phyloP scores from a whole-genome alignment of 2,797 vertebrate genomes.

The Carapus acus region DNA sequence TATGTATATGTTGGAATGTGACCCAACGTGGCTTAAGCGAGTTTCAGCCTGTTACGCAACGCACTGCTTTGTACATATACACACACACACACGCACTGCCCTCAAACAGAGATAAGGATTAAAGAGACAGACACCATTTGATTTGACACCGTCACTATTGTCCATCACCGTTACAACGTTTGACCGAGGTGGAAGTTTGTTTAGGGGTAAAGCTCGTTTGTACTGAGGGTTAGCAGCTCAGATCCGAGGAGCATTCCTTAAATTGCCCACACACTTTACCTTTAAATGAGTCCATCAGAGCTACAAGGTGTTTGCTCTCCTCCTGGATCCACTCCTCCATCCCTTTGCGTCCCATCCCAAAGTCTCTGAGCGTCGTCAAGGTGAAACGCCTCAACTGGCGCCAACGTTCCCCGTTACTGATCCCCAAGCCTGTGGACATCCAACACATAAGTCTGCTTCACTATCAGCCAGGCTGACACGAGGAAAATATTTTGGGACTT shows the following conservation, averaged over 20 bases:
- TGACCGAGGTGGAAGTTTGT: no score
- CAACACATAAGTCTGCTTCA: not conserved
- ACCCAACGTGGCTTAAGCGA: not conserved
- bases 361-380: conserved; percentile 65
- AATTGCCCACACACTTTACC: conserved; percentile 34
- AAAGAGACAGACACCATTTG: conserved; percentile 16
- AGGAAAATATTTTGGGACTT: not conserved
- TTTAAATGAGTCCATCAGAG: conserved; percentile 33
- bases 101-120: conserved; percentile 33
- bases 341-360: conserved; percentile 69
- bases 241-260: no score
- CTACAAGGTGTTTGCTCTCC: conserved; percentile 56
- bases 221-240: no score
- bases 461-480: not conserved
- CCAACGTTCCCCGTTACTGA: conserved; percentile 68
- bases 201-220: no score
- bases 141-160: no score
- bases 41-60: not conserved
- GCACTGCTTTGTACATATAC: conserved; percentile 20
- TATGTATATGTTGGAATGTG: no score
- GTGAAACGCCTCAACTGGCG: conserved; percentile 64
- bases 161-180: no score
- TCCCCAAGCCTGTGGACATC: conserved; percentile 44
- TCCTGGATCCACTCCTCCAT: conserved; percentile 72
- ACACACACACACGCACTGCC: not conserved